Evolutionary conservation across 1,140 invertebrate genomes (phyloP), one percentile per base, ranked within the genome.

Genomic region (Episyrphus balteatus): DNA sequence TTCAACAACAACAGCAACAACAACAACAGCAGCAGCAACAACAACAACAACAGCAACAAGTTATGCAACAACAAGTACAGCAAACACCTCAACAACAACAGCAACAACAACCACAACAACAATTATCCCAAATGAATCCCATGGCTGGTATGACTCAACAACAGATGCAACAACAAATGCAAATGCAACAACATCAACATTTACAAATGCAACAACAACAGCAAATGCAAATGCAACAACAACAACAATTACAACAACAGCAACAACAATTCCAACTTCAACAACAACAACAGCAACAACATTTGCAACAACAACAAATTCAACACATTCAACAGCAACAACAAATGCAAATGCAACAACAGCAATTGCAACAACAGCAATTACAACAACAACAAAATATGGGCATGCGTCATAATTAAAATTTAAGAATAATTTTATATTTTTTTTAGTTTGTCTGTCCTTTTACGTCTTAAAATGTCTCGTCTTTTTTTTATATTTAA

Each of bases 1-100:
- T 53, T 37, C 57, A 57, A 18, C 54, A 53, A 19, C 47, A 49
- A 48, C 50, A 51, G 37, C 46, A 33, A 15, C 46, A 44, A 42
- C 33, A 41, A 37, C 49, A 51, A 34, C 50, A 48, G 12, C 46
- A 42, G 9, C 43, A 48, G 31, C 50, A 48, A 42, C 19, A 36
- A 26, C 49, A 51, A n/a, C 46, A 47, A 26, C 49, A 51, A 26
- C 46, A 48, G 12, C 12, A 21, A 14, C 40, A 46, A 46, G 30
- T 34, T 31, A 37, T 36, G 26, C 34, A 46, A 9, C 44, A 46
- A 2, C 50, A 48, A 26, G 47, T 39, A 45, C 48, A 50, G 17
- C 44, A 45, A 19, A 18, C 47, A 15, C 17, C 3, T 19, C 30
- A 14, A 31, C 34, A 44, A 14, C 34, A 46, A 33, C 43, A 46